phyloP scores from a whole-genome alignment of 2,797 vertebrate species.

The Gadopsis bispinosus region DNA sequence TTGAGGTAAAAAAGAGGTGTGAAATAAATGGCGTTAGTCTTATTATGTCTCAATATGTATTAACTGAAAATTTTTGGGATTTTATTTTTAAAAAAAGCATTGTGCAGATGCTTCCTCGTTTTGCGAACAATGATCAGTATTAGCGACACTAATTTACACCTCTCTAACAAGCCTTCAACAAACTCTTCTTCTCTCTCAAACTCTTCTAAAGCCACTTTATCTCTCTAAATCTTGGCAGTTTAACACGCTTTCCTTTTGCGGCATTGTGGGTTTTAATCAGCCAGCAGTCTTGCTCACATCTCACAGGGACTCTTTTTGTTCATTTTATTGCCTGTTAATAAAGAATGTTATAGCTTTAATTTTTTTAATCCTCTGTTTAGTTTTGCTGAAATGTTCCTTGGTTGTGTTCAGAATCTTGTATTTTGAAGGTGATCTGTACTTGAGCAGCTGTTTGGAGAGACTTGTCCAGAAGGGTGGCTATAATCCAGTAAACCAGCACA shows the following conservation, averaged over 20 bases:
- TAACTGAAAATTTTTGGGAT: not conserved
- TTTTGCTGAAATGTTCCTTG: not conserved
- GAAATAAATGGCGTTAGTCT: not conserved
- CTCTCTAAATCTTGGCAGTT: not conserved
- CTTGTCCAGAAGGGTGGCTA: conserved; percentile 45
- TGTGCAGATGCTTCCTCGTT: not conserved
- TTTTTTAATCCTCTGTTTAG: not conserved
- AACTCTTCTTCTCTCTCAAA: not conserved
- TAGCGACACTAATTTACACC: not conserved
- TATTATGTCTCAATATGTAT: not conserved
- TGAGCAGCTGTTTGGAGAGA: conserved; percentile 59
- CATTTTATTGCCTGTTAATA: not conserved
- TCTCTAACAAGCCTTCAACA: not conserved
- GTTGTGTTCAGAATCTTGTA: conserved; percentile 19
- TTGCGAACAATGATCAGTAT: not conserved
- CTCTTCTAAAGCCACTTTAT: not conserved
- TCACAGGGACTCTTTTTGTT: not conserved
- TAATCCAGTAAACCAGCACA: conserved; percentile 50
- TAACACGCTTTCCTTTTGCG: not conserved
- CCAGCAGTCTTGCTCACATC: not conserved
- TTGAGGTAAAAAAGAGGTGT: conserved; percentile 16
- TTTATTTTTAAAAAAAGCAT: not conserved
- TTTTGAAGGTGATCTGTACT: conserved; percentile 40
- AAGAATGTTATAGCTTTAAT: not conserved
- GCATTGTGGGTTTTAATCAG: not conserved